A percentile compares a stretch with the other conserved stretches of the same genome.
Evolutionary conservation across 2,888 invertebrate genomes (phyloP).

Genomic region (Bombylius discolor): DNA sequence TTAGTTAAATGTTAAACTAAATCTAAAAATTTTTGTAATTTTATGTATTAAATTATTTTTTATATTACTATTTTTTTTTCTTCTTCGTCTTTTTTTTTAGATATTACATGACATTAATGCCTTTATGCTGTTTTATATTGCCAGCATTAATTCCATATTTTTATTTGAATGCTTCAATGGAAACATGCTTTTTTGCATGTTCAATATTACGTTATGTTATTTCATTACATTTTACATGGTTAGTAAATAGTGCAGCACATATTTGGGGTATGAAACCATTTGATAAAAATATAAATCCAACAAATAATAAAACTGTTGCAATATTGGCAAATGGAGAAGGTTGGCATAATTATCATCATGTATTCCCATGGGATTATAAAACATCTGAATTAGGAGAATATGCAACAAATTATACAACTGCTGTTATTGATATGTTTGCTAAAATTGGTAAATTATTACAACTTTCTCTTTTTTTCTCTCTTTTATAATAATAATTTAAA

Average conservation of each 20-base stretch:
- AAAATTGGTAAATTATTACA: conserved; percentile 44
- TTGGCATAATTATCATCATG: conserved; percentile 83
- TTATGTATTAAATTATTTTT: neutral
- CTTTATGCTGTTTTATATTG: conserved; percentile 63
- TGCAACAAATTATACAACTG: conserved; percentile 48
- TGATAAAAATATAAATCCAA: conserved; percentile 60
- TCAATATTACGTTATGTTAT: conserved; percentile 63
- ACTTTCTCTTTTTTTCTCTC: neutral
- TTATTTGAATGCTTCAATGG: conserved; percentile 60
- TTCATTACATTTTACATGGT: conserved; percentile 77
- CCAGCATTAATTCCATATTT: conserved; percentile 66
- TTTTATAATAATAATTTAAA: neutral
- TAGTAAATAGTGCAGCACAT: conserved; percentile 88
- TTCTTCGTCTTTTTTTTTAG: conserved; percentile 15
- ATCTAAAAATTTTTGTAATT: neutral
- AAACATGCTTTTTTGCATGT: conserved; percentile 62
- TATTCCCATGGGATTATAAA: conserved; percentile 74
- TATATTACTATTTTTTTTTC: neutral
- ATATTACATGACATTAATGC: conserved; percentile 58
- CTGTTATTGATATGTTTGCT: conserved; percentile 53
- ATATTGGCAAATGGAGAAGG: conserved; percentile 61
- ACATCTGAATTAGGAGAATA: conserved; percentile 58
- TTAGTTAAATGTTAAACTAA: conserved; percentile 33
- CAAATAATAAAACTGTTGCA: conserved; percentile 54
- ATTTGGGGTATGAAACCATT: conserved; percentile 85